Evolutionary conservation across 1,140 invertebrate genomes (phyloP).

Genomic region (Conus betulinus): DNA sequence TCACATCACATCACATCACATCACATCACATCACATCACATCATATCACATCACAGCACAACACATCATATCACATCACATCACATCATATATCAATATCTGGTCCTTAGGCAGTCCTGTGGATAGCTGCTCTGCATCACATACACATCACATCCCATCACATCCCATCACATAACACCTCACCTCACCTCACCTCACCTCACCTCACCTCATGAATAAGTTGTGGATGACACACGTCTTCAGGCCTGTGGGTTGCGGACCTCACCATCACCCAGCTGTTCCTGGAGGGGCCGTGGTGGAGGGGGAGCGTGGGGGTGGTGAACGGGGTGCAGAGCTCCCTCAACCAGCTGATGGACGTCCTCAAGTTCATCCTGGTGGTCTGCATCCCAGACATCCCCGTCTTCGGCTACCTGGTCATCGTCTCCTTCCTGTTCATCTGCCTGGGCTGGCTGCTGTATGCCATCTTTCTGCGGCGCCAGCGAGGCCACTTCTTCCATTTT

Average conservation of each 20-base stretch:
- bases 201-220: neutral
- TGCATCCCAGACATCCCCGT: constrained; percentile 71
- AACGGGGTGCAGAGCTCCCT: constrained; percentile 80
- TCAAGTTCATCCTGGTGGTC: constrained; percentile 79
- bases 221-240: no score
- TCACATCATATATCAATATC: no score
- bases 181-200: no score
- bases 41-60: no score
- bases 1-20: no score
- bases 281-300: constrained; percentile 78
- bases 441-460: constrained; percentile 59
- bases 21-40: no score
- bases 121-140: no score
- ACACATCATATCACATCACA: no score
- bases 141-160: no score
- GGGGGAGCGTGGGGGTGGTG: constrained; percentile 77
- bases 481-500: constrained; percentile 20
- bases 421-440: constrained; percentile 76
- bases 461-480: neutral
- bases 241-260: constrained; percentile 80
- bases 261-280: constrained; percentile 80
- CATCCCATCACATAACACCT: no score
- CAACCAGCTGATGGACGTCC: constrained; percentile 77
- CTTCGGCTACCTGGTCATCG: constrained; percentile 76
- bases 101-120: no score